Evolutionary conservation across 2,797 vertebrate species (phyloP).

Genomic region (Antrozous pallidus): DNA sequence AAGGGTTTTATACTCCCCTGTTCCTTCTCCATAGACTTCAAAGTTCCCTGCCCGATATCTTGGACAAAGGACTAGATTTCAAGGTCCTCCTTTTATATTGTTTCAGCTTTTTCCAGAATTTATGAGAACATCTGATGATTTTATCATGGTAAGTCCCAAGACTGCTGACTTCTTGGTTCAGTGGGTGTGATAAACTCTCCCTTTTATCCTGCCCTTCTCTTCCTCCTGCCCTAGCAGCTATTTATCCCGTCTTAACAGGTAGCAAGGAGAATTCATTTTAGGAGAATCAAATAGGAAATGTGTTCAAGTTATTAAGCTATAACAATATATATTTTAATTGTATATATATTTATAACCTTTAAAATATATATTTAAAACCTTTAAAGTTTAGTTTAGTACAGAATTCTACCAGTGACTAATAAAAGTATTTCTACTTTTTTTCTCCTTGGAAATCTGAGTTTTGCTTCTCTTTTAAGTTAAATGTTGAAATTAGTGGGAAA

Average conservation of each 20-base stretch:
- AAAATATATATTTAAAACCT: slow-evolving; percentile 15
- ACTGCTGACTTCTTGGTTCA: background rate
- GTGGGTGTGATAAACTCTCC: background rate
- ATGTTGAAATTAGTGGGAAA: slow-evolving; percentile 50
- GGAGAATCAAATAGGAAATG: background rate
- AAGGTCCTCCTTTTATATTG: background rate
- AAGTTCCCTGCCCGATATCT: background rate
- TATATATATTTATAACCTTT: slow-evolving; percentile 7
- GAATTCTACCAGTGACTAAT: background rate
- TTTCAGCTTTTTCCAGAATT: background rate
- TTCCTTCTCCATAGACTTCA: background rate
- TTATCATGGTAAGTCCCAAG: background rate
- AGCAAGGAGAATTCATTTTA: slow-evolving; percentile 20
- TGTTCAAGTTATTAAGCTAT: background rate
- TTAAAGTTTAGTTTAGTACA: background rate
- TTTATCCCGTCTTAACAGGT: background rate
- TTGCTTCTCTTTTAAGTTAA: slow-evolving; percentile 34
- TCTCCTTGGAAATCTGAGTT: background rate
- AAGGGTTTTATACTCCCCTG: background rate
- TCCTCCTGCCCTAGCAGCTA: background rate
- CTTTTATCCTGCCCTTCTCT: background rate
- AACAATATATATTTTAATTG: background rate
- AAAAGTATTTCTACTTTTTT: slow-evolving; percentile 33
- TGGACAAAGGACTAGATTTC: background rate
- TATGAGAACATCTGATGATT: background rate